Conservation (phyloP, 2,113 vertebrate species). For the Dicaeum eximium region DNA sequence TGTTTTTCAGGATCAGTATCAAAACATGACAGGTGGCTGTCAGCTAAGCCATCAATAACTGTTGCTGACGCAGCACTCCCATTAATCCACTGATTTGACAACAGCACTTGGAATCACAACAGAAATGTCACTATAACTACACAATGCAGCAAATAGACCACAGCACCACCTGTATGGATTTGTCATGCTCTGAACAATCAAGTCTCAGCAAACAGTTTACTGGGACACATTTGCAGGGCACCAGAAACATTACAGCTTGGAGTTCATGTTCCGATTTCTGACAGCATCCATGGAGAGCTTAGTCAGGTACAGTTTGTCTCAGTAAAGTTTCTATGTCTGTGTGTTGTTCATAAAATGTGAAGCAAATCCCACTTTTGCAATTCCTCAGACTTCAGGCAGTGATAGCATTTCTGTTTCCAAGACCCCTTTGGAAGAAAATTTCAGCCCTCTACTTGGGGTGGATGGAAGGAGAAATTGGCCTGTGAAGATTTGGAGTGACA, state of each 20-base stretch:
- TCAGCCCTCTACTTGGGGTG: neutral
- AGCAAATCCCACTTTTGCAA: neutral
- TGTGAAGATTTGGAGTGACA: neutral
- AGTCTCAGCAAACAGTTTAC: neutral
- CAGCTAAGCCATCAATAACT: neutral
- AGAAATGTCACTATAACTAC: neutral
- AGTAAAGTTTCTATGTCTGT: neutral
- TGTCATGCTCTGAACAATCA: neutral
- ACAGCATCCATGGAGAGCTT: neutral
- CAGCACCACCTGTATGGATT: neutral
- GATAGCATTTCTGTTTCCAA: neutral
- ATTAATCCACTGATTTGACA: slow-evolving; percentile 18
- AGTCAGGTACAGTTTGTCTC: neutral
- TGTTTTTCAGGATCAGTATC: neutral
- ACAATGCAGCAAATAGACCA: neutral
- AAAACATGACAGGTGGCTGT: neutral
- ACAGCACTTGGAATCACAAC: neutral
- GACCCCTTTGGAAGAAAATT: neutral
- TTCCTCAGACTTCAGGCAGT: neutral
- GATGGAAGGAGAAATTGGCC: neutral
- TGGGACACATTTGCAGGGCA: neutral
- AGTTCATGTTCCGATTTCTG: neutral
- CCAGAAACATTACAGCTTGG: neutral
- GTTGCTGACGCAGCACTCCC: neutral
- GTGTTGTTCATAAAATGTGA: neutral